These are phyloP conservation scores for Sacculina carcini DNA, from an alignment of 2,888 invertebrate species.

Conservation along the genomic window DNA sequence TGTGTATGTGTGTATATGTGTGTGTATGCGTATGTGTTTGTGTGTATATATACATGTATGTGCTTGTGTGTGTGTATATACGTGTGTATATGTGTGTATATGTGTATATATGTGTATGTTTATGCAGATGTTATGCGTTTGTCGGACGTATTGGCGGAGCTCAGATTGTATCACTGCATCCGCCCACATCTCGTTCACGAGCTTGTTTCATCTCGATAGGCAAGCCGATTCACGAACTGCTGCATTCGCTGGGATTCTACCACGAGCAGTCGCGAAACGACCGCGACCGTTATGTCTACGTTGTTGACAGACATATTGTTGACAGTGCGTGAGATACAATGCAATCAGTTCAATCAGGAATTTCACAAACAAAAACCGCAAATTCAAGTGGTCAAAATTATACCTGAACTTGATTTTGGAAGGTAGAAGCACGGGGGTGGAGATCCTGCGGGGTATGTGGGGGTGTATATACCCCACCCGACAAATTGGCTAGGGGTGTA, in stretches of 20 bases:
- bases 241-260: constrained; percentile 54
- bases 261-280: constrained; percentile 53
- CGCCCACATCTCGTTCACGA: constrained; percentile 30
- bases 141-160: constrained; percentile 44
- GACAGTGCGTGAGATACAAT: constrained; percentile 24
- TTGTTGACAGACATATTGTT: constrained; percentile 38
- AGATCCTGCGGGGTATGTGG: too few species aligned
- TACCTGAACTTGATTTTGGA: too few species aligned
- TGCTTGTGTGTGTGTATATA: too few species aligned
- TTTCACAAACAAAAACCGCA: too few species aligned
- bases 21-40: too few species aligned
- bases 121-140: constrained; percentile 40
- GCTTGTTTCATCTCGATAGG: constrained; percentile 39
- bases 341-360: too few species aligned
- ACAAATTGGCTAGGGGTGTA: too few species aligned
- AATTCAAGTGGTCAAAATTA: too few species aligned
- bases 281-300: constrained; percentile 38
- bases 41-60: too few species aligned
- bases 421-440: too few species aligned
- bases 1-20: too few species aligned
- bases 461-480: too few species aligned
- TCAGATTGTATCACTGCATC: constrained; percentile 40
- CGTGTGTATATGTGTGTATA: neutral
- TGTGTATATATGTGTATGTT: neutral
- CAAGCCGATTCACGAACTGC: constrained; percentile 48